A percentile compares a stretch with the other conserved stretches of the same genome.
These are phyloP conservation scores for Tillus elongatus DNA, from an alignment of 2,888 invertebrate species.

Conservation along the genomic window DNA sequence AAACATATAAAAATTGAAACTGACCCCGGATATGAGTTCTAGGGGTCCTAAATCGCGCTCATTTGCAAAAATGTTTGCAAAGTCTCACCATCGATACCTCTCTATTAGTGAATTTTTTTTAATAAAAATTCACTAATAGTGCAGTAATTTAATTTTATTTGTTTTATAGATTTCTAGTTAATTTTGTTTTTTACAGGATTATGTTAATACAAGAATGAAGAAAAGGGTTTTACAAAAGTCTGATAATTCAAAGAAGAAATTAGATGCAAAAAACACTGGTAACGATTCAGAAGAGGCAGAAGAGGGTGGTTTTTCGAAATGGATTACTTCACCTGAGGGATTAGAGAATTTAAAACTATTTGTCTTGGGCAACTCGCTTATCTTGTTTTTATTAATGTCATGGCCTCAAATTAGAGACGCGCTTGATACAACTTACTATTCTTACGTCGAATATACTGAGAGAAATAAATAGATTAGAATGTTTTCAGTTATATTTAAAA, in stretches of 20 bases:
- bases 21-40: too few relatives aligned
- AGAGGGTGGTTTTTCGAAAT: constrained; percentile 29
- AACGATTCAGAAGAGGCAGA: not conserved
- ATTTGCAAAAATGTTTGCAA: too few relatives aligned
- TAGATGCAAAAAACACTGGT: not conserved
- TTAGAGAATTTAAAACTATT: constrained; percentile 73
- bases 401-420: constrained; percentile 63
- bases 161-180: too few relatives aligned
- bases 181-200: too few relatives aligned
- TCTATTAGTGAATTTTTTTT: too few relatives aligned
- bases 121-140: too few relatives aligned
- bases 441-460: constrained; percentile 26
- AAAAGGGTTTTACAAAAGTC: too few relatives aligned
- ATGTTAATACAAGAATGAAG: too few relatives aligned
- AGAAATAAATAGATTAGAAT: constrained; percentile 39
- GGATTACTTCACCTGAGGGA: constrained; percentile 51
- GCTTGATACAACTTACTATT: constrained; percentile 42
- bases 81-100: too few relatives aligned
- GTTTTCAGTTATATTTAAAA: constrained; percentile 55
- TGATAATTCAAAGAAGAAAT: not conserved
- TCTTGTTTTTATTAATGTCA: constrained; percentile 61
- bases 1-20: too few relatives aligned
- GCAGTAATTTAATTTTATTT: too few relatives aligned
- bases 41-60: too few relatives aligned
- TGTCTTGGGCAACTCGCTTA: constrained; percentile 65